Evolutionary conservation across 2,113 vertebrate species (phyloP).

Genomic region (Oreochromis aureus): DNA sequence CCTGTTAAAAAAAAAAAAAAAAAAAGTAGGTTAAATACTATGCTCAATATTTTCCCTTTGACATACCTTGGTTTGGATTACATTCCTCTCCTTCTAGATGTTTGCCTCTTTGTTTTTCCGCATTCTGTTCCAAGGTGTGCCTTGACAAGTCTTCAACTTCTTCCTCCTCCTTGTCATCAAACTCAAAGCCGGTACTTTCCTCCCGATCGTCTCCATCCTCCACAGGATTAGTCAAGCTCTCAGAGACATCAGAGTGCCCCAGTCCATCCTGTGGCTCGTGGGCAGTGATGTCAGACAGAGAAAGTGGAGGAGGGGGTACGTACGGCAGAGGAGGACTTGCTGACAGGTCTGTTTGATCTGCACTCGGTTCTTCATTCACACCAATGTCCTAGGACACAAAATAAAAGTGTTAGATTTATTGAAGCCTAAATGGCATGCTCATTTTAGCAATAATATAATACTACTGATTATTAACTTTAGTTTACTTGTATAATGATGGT

Average conservation of each 20-base stretch:
- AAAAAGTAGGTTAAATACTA: neutral
- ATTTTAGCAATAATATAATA: neutral
- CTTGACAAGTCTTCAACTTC: neutral
- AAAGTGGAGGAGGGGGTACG: constrained; percentile 63
- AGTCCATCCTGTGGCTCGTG: constrained; percentile 61
- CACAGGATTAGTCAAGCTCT: constrained; percentile 46
- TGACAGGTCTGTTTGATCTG: constrained; percentile 66
- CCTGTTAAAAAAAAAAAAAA: neutral
- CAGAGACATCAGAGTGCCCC: constrained; percentile 52
- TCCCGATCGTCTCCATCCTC: constrained; percentile 33
- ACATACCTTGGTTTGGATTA: constrained; percentile 3
- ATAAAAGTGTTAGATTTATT: neutral
- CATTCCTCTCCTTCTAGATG: neutral
- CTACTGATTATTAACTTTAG: neutral
- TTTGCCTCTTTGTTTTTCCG: neutral
- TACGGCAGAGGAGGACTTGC: constrained; percentile 66
- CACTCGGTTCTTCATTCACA: constrained; percentile 62
- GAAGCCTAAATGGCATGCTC: neutral
- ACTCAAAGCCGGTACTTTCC: constrained; percentile 44
- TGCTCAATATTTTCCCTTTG: neutral
- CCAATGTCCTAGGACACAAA: constrained; percentile 58
- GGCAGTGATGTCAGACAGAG: constrained; percentile 61
- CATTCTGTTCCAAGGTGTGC: neutral
- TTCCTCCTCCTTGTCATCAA: constrained; percentile 63
- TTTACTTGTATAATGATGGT: neutral